Evolutionary conservation across 2,888 invertebrate species (phyloP).

Genomic region (Nomada lathburiana): DNA sequence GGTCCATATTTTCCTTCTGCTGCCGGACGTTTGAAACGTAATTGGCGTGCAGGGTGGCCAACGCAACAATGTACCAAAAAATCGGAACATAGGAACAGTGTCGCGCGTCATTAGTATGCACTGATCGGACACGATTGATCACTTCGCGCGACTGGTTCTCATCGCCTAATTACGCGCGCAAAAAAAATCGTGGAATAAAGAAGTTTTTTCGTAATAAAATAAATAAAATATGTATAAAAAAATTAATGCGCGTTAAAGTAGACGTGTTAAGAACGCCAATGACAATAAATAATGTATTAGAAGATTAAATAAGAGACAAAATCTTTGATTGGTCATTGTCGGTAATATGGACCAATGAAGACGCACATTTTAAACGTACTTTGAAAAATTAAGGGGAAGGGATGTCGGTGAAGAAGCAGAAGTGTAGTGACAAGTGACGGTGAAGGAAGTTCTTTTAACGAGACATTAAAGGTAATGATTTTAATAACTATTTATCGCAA

Average conservation of each 20-base stretch:
- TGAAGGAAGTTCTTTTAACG: neutral
- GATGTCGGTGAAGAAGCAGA: neutral
- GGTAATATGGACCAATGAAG: neutral
- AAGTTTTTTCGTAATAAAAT: neutral
- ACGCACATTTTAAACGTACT: neutral
- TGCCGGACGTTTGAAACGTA: neutral
- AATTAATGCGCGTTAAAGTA: neutral
- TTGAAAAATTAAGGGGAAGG: neutral
- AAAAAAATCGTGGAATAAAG: too few relatives aligned
- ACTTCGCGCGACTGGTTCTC: neutral
- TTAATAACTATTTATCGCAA: neutral
- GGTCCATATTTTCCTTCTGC: neutral
- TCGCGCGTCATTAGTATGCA: neutral
- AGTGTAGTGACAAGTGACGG: too few relatives aligned
- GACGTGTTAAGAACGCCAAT: too few relatives aligned
- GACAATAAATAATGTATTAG: neutral
- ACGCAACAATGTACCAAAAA: neutral
- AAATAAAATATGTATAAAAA: neutral
- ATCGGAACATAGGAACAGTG: neutral
- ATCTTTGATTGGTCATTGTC: neutral
- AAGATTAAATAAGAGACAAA: too few relatives aligned
- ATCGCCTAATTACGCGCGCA: too few relatives aligned
- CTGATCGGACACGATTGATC: neutral
- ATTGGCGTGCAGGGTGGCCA: neutral
- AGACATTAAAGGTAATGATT: conserved; percentile 1